Evolutionary conservation across 2,113 vertebrate species (phyloP).

Genomic region (Mesembrinibis cayennensis): DNA sequence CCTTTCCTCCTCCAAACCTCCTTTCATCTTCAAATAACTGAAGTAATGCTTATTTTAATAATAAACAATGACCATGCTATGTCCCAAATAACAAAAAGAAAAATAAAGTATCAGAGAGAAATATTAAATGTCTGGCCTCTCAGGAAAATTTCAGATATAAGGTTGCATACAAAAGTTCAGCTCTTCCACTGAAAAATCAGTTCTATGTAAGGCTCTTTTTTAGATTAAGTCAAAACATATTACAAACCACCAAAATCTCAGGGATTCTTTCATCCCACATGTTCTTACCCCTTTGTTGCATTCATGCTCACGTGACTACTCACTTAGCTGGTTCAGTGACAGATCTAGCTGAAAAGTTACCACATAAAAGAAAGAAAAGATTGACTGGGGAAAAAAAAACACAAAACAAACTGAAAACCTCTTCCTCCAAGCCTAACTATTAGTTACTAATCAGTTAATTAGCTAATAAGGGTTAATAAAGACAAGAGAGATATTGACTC

Average conservation of each 20-base stretch:
- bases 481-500: not conserved
- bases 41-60: not conserved
- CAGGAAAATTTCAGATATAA: not conserved
- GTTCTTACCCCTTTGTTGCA: not conserved
- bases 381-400: not conserved
- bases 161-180: not conserved
- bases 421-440: not conserved
- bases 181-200: not conserved
- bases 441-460: not conserved
- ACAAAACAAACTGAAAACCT: accelerated
- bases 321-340: not conserved
- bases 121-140: not conserved
- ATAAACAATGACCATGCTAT: not conserved
- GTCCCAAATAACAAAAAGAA: not conserved
- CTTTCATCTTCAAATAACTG: not conserved
- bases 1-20: not conserved
- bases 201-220: not conserved
- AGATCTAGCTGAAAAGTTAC: not conserved
- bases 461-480: not conserved
- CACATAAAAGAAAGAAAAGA: not conserved
- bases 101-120: not conserved
- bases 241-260: not conserved
- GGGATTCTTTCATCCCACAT: not conserved
- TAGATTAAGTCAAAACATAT: not conserved
- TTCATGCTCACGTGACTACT: not conserved